A percentile compares a stretch with the other conserved stretches of the same genome.
Conservation (phyloP, 2,888 invertebrate species). For the Hypomecis punctinalis region DNA sequence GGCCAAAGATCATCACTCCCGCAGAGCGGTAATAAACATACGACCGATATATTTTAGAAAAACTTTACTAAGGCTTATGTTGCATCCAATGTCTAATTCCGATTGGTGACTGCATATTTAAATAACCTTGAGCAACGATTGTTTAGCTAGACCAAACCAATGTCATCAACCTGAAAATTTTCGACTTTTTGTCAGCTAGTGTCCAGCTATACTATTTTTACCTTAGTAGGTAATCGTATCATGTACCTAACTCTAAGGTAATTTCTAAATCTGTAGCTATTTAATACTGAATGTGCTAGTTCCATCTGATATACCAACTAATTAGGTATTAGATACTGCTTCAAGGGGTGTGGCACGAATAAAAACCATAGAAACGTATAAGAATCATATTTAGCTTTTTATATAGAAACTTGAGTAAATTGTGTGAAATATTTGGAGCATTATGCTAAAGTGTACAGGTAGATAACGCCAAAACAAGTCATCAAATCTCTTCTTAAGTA, state of each 20-base stretch:
- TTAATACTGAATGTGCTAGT: constrained; percentile 76
- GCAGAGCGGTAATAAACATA: too few species aligned
- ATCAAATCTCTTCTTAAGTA: constrained; percentile 8
- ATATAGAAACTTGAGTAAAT: too few species aligned
- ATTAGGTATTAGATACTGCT: constrained; percentile 53
- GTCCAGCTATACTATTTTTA: constrained; percentile 56
- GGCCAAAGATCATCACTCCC: too few species aligned
- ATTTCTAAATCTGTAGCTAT: constrained; percentile 71
- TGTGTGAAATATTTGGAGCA: too few species aligned
- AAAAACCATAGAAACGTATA: not conserved
- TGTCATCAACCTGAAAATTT: constrained; percentile 23
- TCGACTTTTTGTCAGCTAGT: constrained; percentile 44
- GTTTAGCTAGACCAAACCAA: constrained; percentile 44
- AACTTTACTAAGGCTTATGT: not conserved
- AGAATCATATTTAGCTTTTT: too few species aligned
- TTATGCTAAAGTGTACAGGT: too few species aligned
- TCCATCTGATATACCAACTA: constrained; percentile 72
- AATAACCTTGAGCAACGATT: constrained; percentile 49
- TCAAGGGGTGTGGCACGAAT: constrained; percentile 56
- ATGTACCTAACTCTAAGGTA: constrained; percentile 63
- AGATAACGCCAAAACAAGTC: not conserved
- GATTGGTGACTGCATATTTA: constrained; percentile 30
- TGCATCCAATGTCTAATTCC: constrained; percentile 8
- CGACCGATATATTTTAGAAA: too few species aligned
- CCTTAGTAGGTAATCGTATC: constrained; percentile 60